phyloP scores from a whole-genome alignment of 2,888 invertebrate species.

The Brenthis ino region DNA sequence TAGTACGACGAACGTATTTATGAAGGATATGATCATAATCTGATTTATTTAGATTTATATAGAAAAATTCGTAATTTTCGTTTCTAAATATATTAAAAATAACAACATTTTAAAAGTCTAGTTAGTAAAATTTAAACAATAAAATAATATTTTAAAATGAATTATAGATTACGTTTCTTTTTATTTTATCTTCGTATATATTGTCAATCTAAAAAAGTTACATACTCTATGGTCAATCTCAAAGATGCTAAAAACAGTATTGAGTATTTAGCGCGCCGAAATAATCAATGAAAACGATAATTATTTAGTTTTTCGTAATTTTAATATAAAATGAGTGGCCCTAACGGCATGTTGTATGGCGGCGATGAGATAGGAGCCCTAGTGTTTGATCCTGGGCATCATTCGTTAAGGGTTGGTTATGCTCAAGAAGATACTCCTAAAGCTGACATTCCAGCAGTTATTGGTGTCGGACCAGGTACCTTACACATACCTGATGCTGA shows the following conservation, averaged over 20 bases:
- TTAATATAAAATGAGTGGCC: slow-evolving; percentile 65
- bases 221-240: not conserved
- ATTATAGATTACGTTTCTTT: not conserved
- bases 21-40: too few relatives aligned
- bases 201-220: not conserved
- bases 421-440: slow-evolving; percentile 99
- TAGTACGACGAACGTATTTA: not conserved
- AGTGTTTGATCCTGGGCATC: slow-evolving; percentile 95
- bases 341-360: slow-evolving; percentile 91
- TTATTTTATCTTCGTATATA: not conserved
- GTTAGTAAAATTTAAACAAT: not conserved
- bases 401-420: slow-evolving; percentile 93
- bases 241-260: not conserved
- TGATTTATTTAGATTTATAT: too few relatives aligned
- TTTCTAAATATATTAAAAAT: not conserved
- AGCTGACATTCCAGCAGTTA: slow-evolving; percentile 96
- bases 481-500: slow-evolving; percentile 87
- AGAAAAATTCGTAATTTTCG: not conserved
- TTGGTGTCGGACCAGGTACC: slow-evolving; percentile 90
- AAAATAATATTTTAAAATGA: too few relatives aligned
- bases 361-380: slow-evolving; percentile 99
- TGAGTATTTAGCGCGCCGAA: slow-evolving; percentile 12
- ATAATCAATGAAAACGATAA: slow-evolving; percentile 1
- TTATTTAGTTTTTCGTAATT: slow-evolving; percentile 6
- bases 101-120: not conserved